Percentiles rank a stretch among this genome's conserved stretches.
Evolutionary conservation across 1,140 invertebrate species (phyloP).

Genomic region (Planococcus citri): DNA sequence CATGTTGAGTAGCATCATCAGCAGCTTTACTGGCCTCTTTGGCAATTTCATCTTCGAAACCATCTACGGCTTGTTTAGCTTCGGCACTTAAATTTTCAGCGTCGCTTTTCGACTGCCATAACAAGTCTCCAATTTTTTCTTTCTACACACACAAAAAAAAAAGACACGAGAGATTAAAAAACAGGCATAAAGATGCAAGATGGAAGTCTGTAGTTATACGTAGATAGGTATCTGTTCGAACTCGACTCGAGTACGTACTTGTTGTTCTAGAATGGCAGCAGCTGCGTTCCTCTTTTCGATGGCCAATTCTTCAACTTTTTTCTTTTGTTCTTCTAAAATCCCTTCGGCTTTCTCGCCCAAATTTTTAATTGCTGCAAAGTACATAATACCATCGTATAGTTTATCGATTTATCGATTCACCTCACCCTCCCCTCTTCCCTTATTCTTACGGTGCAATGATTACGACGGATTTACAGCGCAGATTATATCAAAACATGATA

Average conservation of each 20-base stretch:
- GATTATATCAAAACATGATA: too few relatives aligned
- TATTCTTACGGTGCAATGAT: too few relatives aligned
- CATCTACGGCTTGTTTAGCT: conserved; percentile 29
- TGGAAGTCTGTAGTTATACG: too few relatives aligned
- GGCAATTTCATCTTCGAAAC: conserved; percentile 29
- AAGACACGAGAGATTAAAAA: background rate
- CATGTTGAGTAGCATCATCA: conserved; percentile 27
- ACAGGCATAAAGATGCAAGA: background rate
- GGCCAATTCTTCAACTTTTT: conserved; percentile 30
- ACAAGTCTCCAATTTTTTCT: conserved; percentile 30
- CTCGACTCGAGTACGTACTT: conserved; percentile 17
- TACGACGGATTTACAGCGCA: too few relatives aligned
- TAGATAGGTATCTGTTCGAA: too few relatives aligned
- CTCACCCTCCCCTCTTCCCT: too few relatives aligned
- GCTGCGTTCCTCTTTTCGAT: conserved; percentile 31
- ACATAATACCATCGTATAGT: too few relatives aligned
- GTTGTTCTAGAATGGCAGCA: conserved; percentile 28
- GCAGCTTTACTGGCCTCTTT: conserved; percentile 26
- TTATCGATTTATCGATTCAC: too few relatives aligned
- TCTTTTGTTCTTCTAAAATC: conserved; percentile 31
- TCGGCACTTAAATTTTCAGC: conserved; percentile 26
- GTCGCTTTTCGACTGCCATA: conserved; percentile 27
- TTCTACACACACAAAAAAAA: conserved; percentile 23
- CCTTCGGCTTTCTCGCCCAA: conserved; percentile 30
- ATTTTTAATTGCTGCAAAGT: conserved; percentile 31